Evolutionary conservation across 2,888 invertebrate species (phyloP).

Genomic region (Anoplius nigerrimus): DNA sequence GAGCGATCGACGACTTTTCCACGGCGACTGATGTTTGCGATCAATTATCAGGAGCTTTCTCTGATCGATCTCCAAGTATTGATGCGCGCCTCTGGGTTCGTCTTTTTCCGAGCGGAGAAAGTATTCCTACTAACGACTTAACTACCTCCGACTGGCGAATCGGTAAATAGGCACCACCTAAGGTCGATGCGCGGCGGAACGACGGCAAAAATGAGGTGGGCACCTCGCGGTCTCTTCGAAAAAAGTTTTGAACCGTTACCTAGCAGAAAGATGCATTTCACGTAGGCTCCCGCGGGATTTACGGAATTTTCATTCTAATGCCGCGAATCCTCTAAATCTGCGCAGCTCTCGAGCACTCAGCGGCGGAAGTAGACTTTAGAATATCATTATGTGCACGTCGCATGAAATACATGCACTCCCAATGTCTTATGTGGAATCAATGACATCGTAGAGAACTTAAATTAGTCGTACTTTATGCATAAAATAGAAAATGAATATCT

Average conservation of each 20-base stretch:
- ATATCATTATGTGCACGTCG: too few species aligned
- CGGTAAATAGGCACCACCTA: slow-evolving; percentile 8
- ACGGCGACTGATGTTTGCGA: slow-evolving; percentile 16
- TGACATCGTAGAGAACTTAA: too few species aligned
- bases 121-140: slow-evolving; percentile 21
- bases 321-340: slow-evolving; percentile 15
- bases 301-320: slow-evolving; percentile 16
- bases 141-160: slow-evolving; percentile 26
- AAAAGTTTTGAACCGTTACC: too few species aligned
- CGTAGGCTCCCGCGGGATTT: background rate
- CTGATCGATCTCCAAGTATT: slow-evolving; percentile 57
- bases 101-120: slow-evolving; percentile 42
- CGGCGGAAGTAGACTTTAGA: too few species aligned
- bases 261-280: background rate
- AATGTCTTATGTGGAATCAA: too few species aligned
- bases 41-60: slow-evolving; percentile 62
- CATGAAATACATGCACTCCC: too few species aligned
- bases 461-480: too few species aligned
- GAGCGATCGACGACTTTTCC: slow-evolving; percentile 12
- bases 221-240: too few species aligned
- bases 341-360: background rate
- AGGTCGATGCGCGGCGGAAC: too few species aligned
- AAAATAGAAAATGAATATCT: too few species aligned
- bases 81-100: slow-evolving; percentile 14
- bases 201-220: too few species aligned